A percentile compares a stretch with the other conserved stretches of the same genome.
phyloP scores from a whole-genome alignment of 1,140 invertebrate species.

The Galendromus occidentalis region DNA sequence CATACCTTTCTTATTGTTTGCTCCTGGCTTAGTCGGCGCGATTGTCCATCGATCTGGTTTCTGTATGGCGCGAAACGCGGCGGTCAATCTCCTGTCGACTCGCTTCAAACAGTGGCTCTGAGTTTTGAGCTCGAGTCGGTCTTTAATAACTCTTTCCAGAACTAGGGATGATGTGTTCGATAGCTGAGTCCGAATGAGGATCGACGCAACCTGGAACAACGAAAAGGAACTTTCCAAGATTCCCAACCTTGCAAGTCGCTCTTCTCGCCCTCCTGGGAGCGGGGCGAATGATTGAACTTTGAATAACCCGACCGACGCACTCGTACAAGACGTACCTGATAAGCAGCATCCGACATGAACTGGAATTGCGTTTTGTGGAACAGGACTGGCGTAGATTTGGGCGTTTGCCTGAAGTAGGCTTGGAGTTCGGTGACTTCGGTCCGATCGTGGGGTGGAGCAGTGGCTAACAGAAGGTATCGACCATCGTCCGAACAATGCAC shows the following conservation, averaged over 20 bases:
- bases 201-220: not conserved
- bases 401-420: not conserved
- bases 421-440: not conserved
- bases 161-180: not conserved
- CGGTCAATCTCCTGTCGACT: not conserved
- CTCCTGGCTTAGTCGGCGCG: not conserved
- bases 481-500: not conserved
- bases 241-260: too few relatives aligned
- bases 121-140: not conserved
- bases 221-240: not conserved
- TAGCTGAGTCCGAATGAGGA: not conserved
- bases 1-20: not conserved
- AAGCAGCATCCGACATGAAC: slow-evolving; percentile 4
- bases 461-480: not conserved
- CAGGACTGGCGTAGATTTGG: not conserved
- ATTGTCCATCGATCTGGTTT: not conserved
- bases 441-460: not conserved
- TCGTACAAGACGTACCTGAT: not conserved
- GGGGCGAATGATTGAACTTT: too few relatives aligned
- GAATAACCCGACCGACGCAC: not conserved
- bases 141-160: not conserved
- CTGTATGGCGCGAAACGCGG: slow-evolving; percentile 2
- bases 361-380: not conserved
- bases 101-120: not conserved
- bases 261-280: too few relatives aligned